Evolutionary conservation across 2,888 invertebrate genomes (phyloP), one percentile per base, ranked within the genome.

Genomic region (Itoplectis maculator): DNA sequence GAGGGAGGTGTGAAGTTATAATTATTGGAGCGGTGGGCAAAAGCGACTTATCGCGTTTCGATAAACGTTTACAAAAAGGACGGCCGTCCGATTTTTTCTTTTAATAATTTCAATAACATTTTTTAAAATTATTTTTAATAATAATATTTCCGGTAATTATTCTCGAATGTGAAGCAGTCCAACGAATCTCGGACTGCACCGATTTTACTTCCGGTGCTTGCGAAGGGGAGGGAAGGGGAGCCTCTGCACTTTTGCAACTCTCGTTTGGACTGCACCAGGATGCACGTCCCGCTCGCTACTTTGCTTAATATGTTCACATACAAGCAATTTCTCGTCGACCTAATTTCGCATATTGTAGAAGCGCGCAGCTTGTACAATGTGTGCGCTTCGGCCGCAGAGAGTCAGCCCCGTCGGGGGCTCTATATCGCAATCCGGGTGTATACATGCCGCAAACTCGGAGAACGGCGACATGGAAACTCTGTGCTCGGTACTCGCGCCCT

Each of bases 1-100:
- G 11, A 42, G 47, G n/a, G 51, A 72, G 20, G 47, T 68, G 56
- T 49, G 42, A 49, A 54, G 75, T 72, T 35, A 29, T 29, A 70
- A 76, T 49, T 61, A 81, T 42, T 63, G 49, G 18, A 42, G 20
- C 40, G 45, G 47, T 49, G 9, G 73, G 29, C 35, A 42, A 18
- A 8, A 47, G 42, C n/a, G n/a, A 15, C 15, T 2, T 29, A 11
- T 1, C 42, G 11, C 9, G 72, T 75, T 59, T 72, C 18, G 20
- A n/a, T n/a, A n/a, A n/a, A n/a, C n/a, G n/a, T n/a, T n/a, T n/a
- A n/a, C n/a, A n/a, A n/a, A n/a, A n/a, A n/a, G n/a, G n/a, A n/a
- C n/a, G n/a, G n/a, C n/a, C n/a, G n/a, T n/a, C n/a, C n/a, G n/a
- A n/a, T n/a, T n/a, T n/a, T n/a, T n/a, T n/a, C n/a, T n/a, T n/a